Percentiles rank a stretch among this genome's conserved stretches.
These are phyloP conservation scores for Brenthis ino DNA, from an alignment of 2,888 invertebrate genomes.

Conservation along the genomic window DNA sequence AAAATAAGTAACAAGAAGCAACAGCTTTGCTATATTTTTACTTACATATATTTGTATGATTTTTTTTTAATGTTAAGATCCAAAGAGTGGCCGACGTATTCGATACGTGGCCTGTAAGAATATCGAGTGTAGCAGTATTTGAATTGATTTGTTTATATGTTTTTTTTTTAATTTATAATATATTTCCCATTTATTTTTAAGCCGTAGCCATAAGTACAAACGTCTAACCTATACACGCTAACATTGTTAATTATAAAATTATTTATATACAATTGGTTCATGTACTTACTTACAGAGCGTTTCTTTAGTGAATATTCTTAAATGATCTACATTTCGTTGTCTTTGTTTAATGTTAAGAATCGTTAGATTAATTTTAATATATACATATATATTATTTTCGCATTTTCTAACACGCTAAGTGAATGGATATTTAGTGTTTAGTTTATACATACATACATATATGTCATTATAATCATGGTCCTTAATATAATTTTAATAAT, in stretches of 20 bases:
- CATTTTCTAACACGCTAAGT: slow-evolving; percentile 38
- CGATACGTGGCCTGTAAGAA: slow-evolving; percentile 59
- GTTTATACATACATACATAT: neutral
- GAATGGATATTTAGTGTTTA: slow-evolving; percentile 41
- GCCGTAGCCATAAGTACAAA: slow-evolving; percentile 72
- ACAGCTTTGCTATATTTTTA: slow-evolving; percentile 61
- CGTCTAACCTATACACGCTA: slow-evolving; percentile 68
- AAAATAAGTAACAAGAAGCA: slow-evolving; percentile 54
- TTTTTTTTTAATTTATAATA: slow-evolving; percentile 40
- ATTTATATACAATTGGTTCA: slow-evolving; percentile 70
- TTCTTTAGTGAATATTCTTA: slow-evolving; percentile 38
- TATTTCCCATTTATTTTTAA: slow-evolving; percentile 57
- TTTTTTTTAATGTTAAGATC: slow-evolving; percentile 73
- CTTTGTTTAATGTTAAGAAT: slow-evolving; percentile 36
- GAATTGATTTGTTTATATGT: slow-evolving; percentile 51
- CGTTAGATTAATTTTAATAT: slow-evolving; percentile 48
- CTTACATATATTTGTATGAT: slow-evolving; percentile 53
- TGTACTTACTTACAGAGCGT: slow-evolving; percentile 75
- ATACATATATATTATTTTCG: slow-evolving; percentile 38
- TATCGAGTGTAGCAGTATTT: slow-evolving; percentile 69
- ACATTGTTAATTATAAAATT: slow-evolving; percentile 58
- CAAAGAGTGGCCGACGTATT: slow-evolving; percentile 70
- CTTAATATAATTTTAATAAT: slow-evolving; percentile 63
- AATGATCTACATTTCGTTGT: slow-evolving; percentile 41
- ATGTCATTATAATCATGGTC: slow-evolving; percentile 56